Evolutionary conservation across 2,888 invertebrate species (phyloP).

Genomic region (Ariolimax columbianus): DNA sequence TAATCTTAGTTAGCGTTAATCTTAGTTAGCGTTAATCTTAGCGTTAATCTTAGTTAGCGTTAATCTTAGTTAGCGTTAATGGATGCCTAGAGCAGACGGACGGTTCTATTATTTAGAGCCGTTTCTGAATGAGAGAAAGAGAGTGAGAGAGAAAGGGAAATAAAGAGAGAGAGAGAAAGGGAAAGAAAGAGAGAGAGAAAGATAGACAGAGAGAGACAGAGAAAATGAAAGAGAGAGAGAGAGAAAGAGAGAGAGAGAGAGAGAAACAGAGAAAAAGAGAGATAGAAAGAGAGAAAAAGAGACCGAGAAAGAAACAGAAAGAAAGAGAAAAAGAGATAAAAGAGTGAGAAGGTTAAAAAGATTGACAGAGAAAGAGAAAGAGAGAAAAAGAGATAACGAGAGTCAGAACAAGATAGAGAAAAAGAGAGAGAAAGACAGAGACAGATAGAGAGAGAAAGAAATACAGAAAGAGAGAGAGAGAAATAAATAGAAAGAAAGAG

Average conservation of each 20-base stretch:
- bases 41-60: too few relatives aligned
- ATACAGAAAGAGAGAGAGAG: neutral
- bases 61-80: too few relatives aligned
- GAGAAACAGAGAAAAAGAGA: neutral
- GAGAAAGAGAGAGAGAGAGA: neutral
- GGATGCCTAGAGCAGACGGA: too few relatives aligned
- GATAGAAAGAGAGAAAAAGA: neutral
- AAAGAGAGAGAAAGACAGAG: constrained; percentile 10
- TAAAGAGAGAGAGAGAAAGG: too few relatives aligned
- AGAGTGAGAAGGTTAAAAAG: neutral
- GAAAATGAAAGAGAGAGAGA: too few relatives aligned
- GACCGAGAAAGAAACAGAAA: neutral
- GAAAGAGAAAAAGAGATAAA: neutral
- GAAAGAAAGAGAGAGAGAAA: too few relatives aligned
- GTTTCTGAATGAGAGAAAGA: too few relatives aligned
- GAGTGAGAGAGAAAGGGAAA: too few relatives aligned
- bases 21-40: too few relatives aligned
- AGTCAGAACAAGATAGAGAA: neutral
- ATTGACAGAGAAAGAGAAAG: neutral
- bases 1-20: too few relatives aligned
- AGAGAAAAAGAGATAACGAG: neutral
- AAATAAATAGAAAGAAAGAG: neutral
- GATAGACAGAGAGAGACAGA: too few relatives aligned
- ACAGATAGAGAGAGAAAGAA: constrained; percentile 18
- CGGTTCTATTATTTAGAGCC: too few relatives aligned